Conservation (phyloP, 2,797 vertebrate genomes). For the Kryptolebias ocellatus region DNA sequence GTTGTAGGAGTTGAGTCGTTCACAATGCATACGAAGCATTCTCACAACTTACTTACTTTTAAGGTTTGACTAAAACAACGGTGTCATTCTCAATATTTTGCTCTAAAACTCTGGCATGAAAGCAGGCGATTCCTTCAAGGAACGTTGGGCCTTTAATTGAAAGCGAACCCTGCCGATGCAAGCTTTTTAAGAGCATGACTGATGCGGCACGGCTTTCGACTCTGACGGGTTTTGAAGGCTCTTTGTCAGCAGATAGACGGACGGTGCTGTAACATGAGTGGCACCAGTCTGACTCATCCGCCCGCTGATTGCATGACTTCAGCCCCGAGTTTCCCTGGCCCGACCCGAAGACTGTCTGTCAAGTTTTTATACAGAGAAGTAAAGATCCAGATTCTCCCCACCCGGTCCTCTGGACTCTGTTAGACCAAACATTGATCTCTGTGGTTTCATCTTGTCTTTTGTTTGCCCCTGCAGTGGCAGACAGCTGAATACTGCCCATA, state of each 20-base stretch:
- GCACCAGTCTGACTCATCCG: constrained; percentile 75
- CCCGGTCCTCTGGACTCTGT: constrained; percentile 17
- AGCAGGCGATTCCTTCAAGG: no score
- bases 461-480: constrained; percentile 44
- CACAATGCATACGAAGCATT: no score
- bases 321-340: constrained; percentile 32
- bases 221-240: constrained; percentile 70
- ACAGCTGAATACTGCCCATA: constrained; percentile 49
- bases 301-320: constrained; percentile 60
- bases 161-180: constrained; percentile 42
- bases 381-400: constrained; percentile 45
- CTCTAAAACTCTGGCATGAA: no score
- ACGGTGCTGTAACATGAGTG: constrained; percentile 66
- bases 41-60: no score
- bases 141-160: constrained; percentile 9
- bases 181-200: constrained; percentile 61
- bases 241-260: constrained; percentile 64
- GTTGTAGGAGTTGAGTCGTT: no score
- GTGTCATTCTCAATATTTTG: no score
- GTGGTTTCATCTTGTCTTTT: constrained; percentile 44
- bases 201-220: constrained; percentile 51
- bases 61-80: no score
- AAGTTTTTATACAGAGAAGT: constrained; percentile 72
- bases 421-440: constrained; percentile 29
- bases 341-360: constrained; percentile 58